These are phyloP conservation scores for Aplidium turbinatum DNA, from an alignment of 23 tunicate species.

Conservation along the genomic window DNA sequence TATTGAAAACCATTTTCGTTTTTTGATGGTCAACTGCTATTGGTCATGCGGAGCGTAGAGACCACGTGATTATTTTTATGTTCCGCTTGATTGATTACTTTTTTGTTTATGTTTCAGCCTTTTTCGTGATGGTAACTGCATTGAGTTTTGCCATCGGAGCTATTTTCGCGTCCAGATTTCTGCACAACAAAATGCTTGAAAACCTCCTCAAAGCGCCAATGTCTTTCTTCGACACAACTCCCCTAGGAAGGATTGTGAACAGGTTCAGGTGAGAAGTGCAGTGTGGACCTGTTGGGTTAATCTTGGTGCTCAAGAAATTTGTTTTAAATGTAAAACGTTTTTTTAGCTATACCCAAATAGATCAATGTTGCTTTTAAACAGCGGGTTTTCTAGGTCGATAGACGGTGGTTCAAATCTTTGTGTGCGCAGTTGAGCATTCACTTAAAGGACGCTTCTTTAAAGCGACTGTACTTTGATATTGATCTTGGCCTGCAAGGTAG, in stretches of 20 bases:
- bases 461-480: no score
- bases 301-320: not conserved
- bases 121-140: slow-evolving; percentile 12
- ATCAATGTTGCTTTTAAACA: no score
- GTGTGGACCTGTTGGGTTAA: not conserved
- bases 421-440: no score
- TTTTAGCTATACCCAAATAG: no score
- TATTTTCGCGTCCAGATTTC: slow-evolving; percentile 17
- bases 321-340: not conserved
- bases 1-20: no score
- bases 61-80: no score
- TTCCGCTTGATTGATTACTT: not conserved
- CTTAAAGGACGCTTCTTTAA: no score
- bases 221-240: slow-evolving; percentile 68
- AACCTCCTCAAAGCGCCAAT: slow-evolving; percentile 43
- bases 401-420: no score
- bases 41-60: no score
- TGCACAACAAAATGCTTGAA: slow-evolving; percentile 33
- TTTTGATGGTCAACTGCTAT: no score
- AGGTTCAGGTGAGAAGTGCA: slow-evolving; percentile 11
- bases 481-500: no score
- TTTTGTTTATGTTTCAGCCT: slow-evolving; percentile 1
- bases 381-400: no score
- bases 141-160: slow-evolving; percentile 29
- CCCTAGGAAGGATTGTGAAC: slow-evolving; percentile 58